A percentile compares a stretch with the other conserved stretches of the same genome.
These are phyloP conservation scores for Argynnis bischoffii DNA, from an alignment of 2,888 invertebrate genomes.

Conservation along the genomic window DNA sequence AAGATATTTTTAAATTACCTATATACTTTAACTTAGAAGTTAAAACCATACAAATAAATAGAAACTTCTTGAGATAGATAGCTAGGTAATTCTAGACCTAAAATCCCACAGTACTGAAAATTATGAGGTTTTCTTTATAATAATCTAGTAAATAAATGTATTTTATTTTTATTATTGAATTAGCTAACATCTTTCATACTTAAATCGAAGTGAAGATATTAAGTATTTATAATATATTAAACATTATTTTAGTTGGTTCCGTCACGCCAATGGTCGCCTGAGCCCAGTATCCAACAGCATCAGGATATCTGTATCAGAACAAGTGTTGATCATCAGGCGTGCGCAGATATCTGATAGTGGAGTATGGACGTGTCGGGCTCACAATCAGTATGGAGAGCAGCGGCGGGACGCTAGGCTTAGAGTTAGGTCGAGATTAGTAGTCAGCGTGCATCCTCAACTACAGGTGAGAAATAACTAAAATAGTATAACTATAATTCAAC, in stretches of 20 bases:
- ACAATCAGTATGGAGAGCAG: constrained; percentile 88
- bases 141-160: too few species aligned
- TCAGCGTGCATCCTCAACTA: constrained; percentile 84
- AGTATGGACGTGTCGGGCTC: constrained; percentile 87
- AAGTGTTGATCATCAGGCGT: constrained; percentile 85
- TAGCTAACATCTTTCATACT: too few species aligned
- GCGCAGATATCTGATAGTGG: constrained; percentile 86
- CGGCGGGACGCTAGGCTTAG: constrained; percentile 84
- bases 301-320: constrained; percentile 84
- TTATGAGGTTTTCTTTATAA: neutral
- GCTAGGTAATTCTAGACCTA: neutral
- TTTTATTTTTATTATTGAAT: too few species aligned
- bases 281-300: constrained; percentile 84
- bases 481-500: neutral
- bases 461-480: constrained; percentile 64
- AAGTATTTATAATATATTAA: too few species aligned
- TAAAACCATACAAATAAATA: too few species aligned
- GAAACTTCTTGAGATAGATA: too few species aligned
- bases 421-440: constrained; percentile 85
- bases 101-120: neutral
- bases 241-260: constrained; percentile 79
- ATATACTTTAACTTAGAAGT: neutral
- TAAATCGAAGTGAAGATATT: too few species aligned
- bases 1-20: neutral
- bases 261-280: constrained; percentile 82